Percentiles rank a stretch among this genome's conserved stretches.
Conservation (phyloP, 2,113 vertebrate genomes). For the Nymphicus hollandicus region DNA sequence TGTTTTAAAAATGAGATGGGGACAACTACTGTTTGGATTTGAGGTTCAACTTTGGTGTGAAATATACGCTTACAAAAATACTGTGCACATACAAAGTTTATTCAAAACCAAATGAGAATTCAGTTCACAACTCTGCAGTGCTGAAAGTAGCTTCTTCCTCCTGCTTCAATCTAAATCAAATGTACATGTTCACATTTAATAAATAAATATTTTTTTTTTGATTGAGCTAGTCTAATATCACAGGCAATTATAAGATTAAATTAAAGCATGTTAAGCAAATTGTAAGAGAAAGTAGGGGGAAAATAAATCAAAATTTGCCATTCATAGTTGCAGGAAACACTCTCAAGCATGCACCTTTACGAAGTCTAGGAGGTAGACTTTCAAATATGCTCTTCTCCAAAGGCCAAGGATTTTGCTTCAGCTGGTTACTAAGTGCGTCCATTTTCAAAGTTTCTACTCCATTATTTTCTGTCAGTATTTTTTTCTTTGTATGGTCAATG, state of each 20-base stretch:
- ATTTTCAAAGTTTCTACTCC: background rate
- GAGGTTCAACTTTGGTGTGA: background rate
- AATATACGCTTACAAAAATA: background rate
- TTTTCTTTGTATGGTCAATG: background rate
- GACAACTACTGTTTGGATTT: background rate
- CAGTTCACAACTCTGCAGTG: background rate
- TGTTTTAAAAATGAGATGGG: background rate
- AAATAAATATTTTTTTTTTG: background rate
- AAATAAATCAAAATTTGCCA: background rate
- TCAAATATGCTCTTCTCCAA: constrained; percentile 77
- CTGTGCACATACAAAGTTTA: background rate
- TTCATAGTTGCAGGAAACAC: background rate
- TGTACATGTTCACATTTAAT: background rate
- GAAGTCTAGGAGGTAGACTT: constrained; percentile 76
- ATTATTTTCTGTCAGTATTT: background rate
- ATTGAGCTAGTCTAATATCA: background rate
- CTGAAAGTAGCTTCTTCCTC: background rate
- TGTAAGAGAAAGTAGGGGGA: background rate
- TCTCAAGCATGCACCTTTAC: constrained; percentile 71
- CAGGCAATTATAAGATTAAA: background rate
- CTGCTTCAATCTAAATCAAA: background rate
- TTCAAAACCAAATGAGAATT: background rate
- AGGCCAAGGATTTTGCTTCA: constrained; percentile 73
- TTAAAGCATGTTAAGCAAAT: background rate
- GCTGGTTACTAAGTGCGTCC: constrained; percentile 38